Evolutionary conservation across 1,140 invertebrate genomes (phyloP).

Genomic region (Nylanderia fulva): DNA sequence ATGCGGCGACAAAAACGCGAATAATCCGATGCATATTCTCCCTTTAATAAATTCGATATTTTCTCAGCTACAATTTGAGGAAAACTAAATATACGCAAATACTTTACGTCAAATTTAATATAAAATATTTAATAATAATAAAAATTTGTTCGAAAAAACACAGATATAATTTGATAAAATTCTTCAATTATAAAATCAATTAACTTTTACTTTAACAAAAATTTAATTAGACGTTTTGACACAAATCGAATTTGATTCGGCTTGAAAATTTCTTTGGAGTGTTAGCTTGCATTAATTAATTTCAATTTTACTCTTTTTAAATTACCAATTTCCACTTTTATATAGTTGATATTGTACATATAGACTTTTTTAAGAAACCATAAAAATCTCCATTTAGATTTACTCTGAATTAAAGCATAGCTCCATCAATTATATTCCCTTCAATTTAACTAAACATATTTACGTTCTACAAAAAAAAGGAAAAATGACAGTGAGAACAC

Average conservation of each 20-base stretch:
- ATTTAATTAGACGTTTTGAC: neutral
- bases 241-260: neutral
- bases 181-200: constrained; percentile 4
- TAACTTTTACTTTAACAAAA: neutral
- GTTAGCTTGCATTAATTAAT: neutral
- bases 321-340: neutral
- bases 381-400: neutral
- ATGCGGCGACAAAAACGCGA: constrained; percentile 21
- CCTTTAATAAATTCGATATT: constrained; percentile 32
- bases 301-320: neutral
- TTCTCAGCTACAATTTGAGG: neutral
- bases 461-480: too few relatives aligned
- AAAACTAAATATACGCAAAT: neutral
- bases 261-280: neutral
- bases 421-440: neutral
- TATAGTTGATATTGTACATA: neutral
- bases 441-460: neutral
- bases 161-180: neutral
- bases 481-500: neutral
- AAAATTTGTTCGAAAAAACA: neutral
- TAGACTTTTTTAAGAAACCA: neutral
- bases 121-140: too few relatives aligned
- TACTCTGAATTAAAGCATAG: neutral
- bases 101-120: neutral
- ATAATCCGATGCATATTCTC: constrained; percentile 27